phyloP scores from a whole-genome alignment of 2,113 vertebrate genomes.

The Coryphaenoides rupestris region DNA sequence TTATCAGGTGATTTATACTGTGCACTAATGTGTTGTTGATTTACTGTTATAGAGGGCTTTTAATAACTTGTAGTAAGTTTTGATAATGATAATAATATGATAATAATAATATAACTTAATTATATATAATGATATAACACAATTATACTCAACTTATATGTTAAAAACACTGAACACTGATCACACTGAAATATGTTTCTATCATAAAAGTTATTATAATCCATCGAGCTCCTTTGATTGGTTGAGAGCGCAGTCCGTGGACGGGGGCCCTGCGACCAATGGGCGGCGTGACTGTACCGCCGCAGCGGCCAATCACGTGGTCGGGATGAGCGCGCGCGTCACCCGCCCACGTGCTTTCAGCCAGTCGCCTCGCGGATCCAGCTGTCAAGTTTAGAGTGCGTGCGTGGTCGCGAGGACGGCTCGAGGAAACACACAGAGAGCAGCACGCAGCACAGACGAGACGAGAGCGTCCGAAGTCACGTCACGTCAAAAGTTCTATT shows the following conservation, averaged over 20 bases:
- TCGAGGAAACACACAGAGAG: neutral
- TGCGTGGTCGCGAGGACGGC: slow-evolving; percentile 48
- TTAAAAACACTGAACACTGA: too few relatives aligned
- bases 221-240: slow-evolving; percentile 35
- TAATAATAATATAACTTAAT: too few relatives aligned
- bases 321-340: neutral
- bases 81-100: too few relatives aligned
- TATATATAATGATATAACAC: too few relatives aligned
- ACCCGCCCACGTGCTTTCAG: slow-evolving; percentile 50
- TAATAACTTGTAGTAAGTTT: too few relatives aligned
- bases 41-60: neutral
- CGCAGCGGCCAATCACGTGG: slow-evolving; percentile 47
- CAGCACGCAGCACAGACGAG: slow-evolving; percentile 15
- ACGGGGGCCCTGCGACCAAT: slow-evolving; percentile 43
- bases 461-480: slow-evolving; percentile 18
- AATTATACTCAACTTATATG: too few relatives aligned
- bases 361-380: slow-evolving; percentile 48
- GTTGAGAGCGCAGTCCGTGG: slow-evolving; percentile 22
- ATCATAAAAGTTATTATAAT: too few relatives aligned
- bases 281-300: slow-evolving; percentile 27
- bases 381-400: slow-evolving; percentile 66
- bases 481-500: slow-evolving; percentile 37
- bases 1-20: neutral
- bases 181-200: neutral
- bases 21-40: neutral